Percentiles rank a stretch among this genome's conserved stretches.
These are phyloP conservation scores for Zygothrica quintamaculata DNA, from an alignment of 2,888 invertebrate genomes.

Conservation along the genomic window DNA sequence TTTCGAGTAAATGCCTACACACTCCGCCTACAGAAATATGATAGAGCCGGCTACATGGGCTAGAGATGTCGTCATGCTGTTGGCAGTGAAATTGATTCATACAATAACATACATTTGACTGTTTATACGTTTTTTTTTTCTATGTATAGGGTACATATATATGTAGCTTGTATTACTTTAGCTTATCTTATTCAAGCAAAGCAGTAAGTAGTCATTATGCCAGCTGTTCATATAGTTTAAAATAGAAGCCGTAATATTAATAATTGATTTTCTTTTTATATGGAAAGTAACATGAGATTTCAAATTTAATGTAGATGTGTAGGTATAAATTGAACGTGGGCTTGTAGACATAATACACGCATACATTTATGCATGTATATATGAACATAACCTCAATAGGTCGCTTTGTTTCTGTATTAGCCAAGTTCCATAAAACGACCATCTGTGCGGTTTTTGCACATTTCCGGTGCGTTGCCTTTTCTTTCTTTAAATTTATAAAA, in stretches of 20 bases:
- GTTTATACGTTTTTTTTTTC: slow-evolving; percentile 6
- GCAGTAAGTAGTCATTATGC: background rate
- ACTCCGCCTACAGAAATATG: slow-evolving; percentile 29
- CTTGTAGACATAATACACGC: background rate
- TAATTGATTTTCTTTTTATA: background rate
- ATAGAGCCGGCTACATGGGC: slow-evolving; percentile 39
- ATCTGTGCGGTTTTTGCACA: slow-evolving; percentile 50
- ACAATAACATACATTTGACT: slow-evolving; percentile 2
- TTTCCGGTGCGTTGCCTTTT: slow-evolving; percentile 42
- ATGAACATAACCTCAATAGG: slow-evolving; percentile 34
- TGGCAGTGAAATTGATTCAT: slow-evolving; percentile 46
- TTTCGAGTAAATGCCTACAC: slow-evolving; percentile 32
- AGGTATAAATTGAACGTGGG: background rate
- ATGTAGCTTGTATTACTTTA: slow-evolving; percentile 11
- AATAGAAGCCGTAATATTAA: background rate
- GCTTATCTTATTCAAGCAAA: slow-evolving; percentile 1
- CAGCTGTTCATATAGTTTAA: slow-evolving; percentile 28
- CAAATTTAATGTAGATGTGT: background rate
- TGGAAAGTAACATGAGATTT: background rate
- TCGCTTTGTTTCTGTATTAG: background rate
- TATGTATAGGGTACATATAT: slow-evolving; percentile 6
- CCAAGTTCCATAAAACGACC: slow-evolving; percentile 11
- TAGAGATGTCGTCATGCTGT: slow-evolving; percentile 32
- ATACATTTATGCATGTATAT: background rate
- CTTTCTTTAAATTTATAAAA: slow-evolving; percentile 49